Conservation (phyloP, 92 coral and sea anemone species). For the Umimayanthus kanabou region DNA sequence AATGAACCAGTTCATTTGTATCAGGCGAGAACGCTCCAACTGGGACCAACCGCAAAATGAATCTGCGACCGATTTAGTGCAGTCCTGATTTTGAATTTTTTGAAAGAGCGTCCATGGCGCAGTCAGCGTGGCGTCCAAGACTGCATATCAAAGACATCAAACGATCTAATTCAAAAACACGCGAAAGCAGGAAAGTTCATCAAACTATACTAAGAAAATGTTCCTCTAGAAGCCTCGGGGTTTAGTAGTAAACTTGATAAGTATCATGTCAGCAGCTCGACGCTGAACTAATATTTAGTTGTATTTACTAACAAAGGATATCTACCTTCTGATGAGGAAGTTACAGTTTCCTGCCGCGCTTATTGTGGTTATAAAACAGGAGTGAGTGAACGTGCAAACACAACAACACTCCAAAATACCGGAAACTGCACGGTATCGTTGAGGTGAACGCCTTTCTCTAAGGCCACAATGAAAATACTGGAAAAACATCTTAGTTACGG, state of each 20-base stretch:
- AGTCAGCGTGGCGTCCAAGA: neutral
- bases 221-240: neutral
- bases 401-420: neutral
- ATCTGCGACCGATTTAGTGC: neutral
- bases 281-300: conserved; percentile 2
- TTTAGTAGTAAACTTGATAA: neutral
- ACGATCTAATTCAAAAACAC: neutral
- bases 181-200: neutral
- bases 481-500: conserved; percentile 35
- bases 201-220: neutral
- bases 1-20: neutral
- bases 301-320: neutral
- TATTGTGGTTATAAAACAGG: neutral
- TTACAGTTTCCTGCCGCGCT: neutral
- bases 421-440: neutral
- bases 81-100: neutral
- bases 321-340: conserved; percentile 19
- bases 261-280: neutral
- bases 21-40: neutral
- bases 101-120: neutral
- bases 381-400: conserved; percentile 18
- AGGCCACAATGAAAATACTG: conserved; percentile 18
- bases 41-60: neutral
- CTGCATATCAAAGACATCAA: neutral
- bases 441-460: neutral